These are phyloP conservation scores for Micromesistius poutassou DNA, from an alignment of 2,797 vertebrate species.

Conservation along the genomic window DNA sequence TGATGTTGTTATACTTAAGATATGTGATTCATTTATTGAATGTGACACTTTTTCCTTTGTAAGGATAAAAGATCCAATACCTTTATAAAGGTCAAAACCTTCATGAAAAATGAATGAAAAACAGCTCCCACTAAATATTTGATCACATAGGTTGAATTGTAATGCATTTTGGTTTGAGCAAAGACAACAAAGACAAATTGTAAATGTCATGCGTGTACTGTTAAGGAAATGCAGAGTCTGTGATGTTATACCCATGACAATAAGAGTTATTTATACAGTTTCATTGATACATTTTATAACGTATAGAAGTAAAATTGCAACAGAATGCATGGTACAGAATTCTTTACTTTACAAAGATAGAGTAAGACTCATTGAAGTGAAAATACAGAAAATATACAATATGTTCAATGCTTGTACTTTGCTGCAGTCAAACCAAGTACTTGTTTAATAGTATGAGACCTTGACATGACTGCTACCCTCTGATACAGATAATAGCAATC, in stretches of 20 bases:
- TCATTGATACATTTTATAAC: conserved; percentile 44
- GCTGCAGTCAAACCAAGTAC: conserved; percentile 15
- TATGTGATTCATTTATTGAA: neutral
- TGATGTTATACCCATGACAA: conserved; percentile 47
- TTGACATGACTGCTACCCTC: conserved; percentile 13
- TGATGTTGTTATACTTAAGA: neutral
- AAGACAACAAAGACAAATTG: neutral
- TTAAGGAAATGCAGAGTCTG: conserved; percentile 17
- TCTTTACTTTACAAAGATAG: conserved; percentile 51
- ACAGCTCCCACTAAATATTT: neutral
- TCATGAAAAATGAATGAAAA: neutral
- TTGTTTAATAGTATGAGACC: conserved; percentile 19
- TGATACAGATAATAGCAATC: conserved; percentile 24
- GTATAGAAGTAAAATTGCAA: conserved; percentile 41
- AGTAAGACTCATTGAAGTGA: conserved; percentile 32
- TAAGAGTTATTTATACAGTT: conserved; percentile 42
- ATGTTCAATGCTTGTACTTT: conserved; percentile 33
- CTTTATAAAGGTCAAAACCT: too few species aligned
- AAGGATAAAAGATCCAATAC: too few species aligned
- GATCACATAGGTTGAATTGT: neutral
- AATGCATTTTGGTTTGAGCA: too few species aligned
- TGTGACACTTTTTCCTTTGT: too few species aligned
- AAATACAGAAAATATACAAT: conserved; percentile 49
- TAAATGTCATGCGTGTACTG: neutral
- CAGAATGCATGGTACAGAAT: conserved; percentile 43